Evolutionary conservation across 2,797 vertebrate species (phyloP), one percentile per base, ranked within the genome.

Genomic region (Rousettus madagascariensis): DNA sequence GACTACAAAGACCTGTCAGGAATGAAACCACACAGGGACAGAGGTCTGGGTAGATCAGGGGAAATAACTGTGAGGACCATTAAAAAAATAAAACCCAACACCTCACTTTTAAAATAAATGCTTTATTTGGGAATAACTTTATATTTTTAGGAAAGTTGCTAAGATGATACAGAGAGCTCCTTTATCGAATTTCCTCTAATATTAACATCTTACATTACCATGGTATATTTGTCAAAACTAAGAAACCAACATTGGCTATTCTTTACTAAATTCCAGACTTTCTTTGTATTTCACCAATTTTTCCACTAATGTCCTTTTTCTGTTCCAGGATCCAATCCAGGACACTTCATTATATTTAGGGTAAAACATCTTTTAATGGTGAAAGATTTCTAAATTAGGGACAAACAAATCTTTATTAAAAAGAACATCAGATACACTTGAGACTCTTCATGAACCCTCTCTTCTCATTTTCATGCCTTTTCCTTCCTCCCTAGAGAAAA

Each of bases 71-170:
- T 46, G n/a, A 72, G 20, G 38, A 5, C 8, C 51, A 41, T 51
- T 38, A 8, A 15, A 80, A 36, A 53, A 74, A 30, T 15, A 82
- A 75, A 95, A 51, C 16, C 51, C 7, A 74, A 41, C 6, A 10
- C 15, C 11, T 17, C 13, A 66, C 15, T 79, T 90, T 88, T 57
- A 83, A 89, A 75, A 59, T 59, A 84, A 82, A 87, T 28, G 8
- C 85, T 85, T n/a, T 61, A 77, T 91, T 94, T 69, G 53, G 16
- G 38, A 92, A 68, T 79, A 88, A 80, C 19, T 20, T 79, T 43
- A 92, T 36, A 92, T 80, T 53, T 68, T 89, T 61, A 75, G 51
- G 92, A 95, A 96, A 95, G n/a, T 80, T 90, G 36, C 79, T 63
- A 86, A 78, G 66, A 75, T 74, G 26, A 74, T 90, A 74, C 33